Evolutionary conservation across 2,797 vertebrate genomes (phyloP), one percentile per base, ranked within the genome.

Genomic region (Choloepus didactylus): DNA sequence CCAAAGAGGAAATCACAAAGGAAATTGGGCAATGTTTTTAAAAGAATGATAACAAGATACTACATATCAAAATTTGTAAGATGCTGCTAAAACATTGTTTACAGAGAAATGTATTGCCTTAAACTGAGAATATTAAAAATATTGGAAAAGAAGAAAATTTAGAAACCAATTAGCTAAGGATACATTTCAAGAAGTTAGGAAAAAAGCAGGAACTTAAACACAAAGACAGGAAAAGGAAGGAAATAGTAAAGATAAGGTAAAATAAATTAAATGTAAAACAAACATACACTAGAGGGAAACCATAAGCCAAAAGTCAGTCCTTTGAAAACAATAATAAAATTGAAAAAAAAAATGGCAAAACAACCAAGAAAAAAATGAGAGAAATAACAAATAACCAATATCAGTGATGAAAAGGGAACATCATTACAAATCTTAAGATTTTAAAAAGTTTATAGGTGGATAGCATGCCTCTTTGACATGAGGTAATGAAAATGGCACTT

Each of bases 51-150:
- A 62, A 91, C 80, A 87, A 92, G 85, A 69, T 93, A 73, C 44
- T 88, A 64, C 0, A 25, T 73, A 77, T 38, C 16, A 94, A 89
- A 91, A 76, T n/a, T 54, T 91, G 35, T 56, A 7, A 51, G 64
- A 84, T 44, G 35, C 14, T 67, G 51, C 60, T 62, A 88, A 89
- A 46, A 64, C 5, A 25, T 64, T 76, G 19, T 14, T 38, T 59
- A 67, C 25, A 92, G 38, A 84, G 19, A 87, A 70, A 91, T 80
- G 21, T 59, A 19, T 46, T 91, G n/a, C 2, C 31, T 31, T 84
- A 51, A 84, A 46, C 73, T 84, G 94, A 89, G 12, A 87, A 85
- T 59, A 69, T 73, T 80, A 69, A 96, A 89, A 87, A 66, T 75
- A 69, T 23, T 82, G 60, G 59, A 72, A 91, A 95, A 92, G 18